Evolutionary conservation across 2,113 vertebrate species (phyloP).

Genomic region (Sprattus sprattus): DNA sequence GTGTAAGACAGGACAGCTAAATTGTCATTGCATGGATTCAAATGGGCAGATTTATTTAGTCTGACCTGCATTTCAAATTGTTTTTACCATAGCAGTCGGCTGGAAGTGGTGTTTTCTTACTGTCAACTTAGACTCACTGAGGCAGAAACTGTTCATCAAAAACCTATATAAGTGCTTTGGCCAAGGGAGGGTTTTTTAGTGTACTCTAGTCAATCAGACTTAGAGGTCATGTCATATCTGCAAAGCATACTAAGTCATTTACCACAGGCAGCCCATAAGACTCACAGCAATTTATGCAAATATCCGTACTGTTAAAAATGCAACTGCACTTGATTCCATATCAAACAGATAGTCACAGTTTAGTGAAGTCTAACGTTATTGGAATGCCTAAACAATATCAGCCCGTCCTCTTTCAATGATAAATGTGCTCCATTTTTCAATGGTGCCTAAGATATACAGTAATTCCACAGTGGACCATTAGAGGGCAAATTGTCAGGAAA

Average conservation of each 20-base stretch:
- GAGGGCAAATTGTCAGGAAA: slow-evolving; percentile 55
- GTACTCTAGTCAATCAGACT: slow-evolving; percentile 20
- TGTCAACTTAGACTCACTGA: slow-evolving; percentile 37
- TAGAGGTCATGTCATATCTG: slow-evolving; percentile 31
- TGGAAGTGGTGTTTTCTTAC: slow-evolving; percentile 27
- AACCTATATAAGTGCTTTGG: slow-evolving; percentile 21
- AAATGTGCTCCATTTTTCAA: background rate
- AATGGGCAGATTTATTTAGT: slow-evolving; percentile 38
- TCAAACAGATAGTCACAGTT: background rate
- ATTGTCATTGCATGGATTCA: slow-evolving; percentile 32
- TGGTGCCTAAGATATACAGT: background rate
- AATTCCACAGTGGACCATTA: slow-evolving; percentile 32
- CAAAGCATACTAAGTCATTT: background rate
- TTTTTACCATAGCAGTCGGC: slow-evolving; percentile 35
- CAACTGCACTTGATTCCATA: background rate
- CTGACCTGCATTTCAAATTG: slow-evolving; percentile 30
- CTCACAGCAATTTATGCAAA: background rate
- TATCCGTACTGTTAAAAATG: background rate
- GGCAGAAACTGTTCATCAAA: slow-evolving; percentile 43
- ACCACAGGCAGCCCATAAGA: background rate
- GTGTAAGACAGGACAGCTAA: slow-evolving; percentile 28
- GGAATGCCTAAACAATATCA: background rate
- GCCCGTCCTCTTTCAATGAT: background rate
- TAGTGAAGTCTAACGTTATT: background rate
- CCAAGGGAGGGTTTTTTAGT: background rate